These are phyloP conservation scores for Poeciliopsis gracilis DNA, from an alignment of 2,797 vertebrate species.

Conservation along the genomic window DNA sequence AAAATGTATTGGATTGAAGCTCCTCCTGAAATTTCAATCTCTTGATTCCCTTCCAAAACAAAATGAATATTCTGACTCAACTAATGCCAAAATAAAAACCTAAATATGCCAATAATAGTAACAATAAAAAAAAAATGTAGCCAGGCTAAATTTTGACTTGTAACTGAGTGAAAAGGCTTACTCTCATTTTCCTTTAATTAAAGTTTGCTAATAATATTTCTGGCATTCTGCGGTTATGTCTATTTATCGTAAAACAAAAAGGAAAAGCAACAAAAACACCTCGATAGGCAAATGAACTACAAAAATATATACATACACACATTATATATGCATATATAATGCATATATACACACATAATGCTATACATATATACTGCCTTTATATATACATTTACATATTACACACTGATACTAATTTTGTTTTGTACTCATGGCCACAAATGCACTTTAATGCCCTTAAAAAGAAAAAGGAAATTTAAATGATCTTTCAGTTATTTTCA, in stretches of 20 bases:
- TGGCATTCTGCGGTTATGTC: constrained; percentile 78
- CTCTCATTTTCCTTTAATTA: background rate
- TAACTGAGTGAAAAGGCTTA: background rate
- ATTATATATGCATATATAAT: constrained; percentile 83
- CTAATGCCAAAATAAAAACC: constrained; percentile 13
- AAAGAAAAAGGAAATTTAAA: constrained; percentile 62
- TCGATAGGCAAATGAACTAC: constrained; percentile 70
- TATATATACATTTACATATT: constrained; percentile 79
- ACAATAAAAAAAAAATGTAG: constrained; percentile 11
- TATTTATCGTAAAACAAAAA: constrained; percentile 76
- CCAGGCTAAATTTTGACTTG: constrained; percentile 19
- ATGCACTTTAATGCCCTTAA: constrained; percentile 57
- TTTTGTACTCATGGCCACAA: constrained; percentile 80
- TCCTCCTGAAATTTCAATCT: constrained; percentile 49
- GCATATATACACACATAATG: constrained; percentile 83
- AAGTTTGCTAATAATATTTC: constrained; percentile 25
- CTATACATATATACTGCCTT: constrained; percentile 84
- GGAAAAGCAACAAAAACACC: constrained; percentile 70
- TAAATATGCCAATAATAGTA: background rate
- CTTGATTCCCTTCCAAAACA: constrained; percentile 58
- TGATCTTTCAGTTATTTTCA: constrained; percentile 68
- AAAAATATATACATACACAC: constrained; percentile 85
- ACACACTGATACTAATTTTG: constrained; percentile 80
- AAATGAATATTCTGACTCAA: constrained; percentile 29
- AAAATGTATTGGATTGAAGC: constrained; percentile 30